Conservation (phyloP, 2,888 invertebrate species). For the Melieria crassipennis region DNA sequence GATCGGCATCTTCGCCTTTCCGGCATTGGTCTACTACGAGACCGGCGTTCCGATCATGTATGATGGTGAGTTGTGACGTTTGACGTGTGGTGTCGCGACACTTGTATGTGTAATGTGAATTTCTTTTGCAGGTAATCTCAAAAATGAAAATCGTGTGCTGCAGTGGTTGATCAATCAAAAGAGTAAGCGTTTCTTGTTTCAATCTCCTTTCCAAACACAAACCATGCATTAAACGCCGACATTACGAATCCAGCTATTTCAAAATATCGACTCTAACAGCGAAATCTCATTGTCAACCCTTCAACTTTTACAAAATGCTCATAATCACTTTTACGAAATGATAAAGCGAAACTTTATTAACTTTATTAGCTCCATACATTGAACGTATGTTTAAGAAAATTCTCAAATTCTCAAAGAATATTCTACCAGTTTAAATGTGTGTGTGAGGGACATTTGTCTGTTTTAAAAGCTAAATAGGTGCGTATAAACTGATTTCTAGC, state of each 20-base stretch:
- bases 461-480: conserved; percentile 31
- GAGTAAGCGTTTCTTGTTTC: conserved; percentile 78
- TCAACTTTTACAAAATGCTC: background rate
- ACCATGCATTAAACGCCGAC: background rate
- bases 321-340: conserved; percentile 11
- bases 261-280: background rate
- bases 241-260: conserved; percentile 4
- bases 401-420: conserved; percentile 25
- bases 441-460: conserved; percentile 25
- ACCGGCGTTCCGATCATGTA: conserved; percentile 94
- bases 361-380: conserved; percentile 39
- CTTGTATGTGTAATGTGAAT: conserved; percentile 28
- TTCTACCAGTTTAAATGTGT: conserved; percentile 31
- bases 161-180: conserved; percentile 95
- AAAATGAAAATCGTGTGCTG: conserved; percentile 93
- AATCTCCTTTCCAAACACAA: background rate
- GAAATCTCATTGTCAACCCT: background rate
- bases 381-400: conserved; percentile 38
- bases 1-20: conserved; percentile 91
- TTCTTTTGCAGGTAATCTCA: conserved; percentile 80
- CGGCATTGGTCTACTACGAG: conserved; percentile 91
- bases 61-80: conserved; percentile 77
- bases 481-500: conserved; percentile 26
- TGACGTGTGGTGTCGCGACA: conserved; percentile 40
- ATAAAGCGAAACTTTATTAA: conserved; percentile 33